Conservation (phyloP, 1,140 invertebrate genomes). For the Wasmannia auropunctata region DNA sequence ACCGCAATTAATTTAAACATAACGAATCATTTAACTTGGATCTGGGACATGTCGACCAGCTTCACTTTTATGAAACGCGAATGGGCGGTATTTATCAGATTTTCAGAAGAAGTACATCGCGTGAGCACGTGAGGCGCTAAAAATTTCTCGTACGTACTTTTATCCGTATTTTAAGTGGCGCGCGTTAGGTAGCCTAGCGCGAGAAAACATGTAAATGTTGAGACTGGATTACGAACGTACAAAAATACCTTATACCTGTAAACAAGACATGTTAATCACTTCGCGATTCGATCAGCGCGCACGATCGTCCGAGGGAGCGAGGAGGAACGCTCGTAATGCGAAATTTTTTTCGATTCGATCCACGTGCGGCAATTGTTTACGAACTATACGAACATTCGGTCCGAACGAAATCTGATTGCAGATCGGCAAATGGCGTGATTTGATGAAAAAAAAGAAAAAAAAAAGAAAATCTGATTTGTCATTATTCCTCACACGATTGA, state of each 20-base stretch:
- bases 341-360: conserved; percentile 33
- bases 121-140: conserved; percentile 53
- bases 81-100: not conserved
- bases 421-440: conserved; percentile 51
- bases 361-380: not conserved
- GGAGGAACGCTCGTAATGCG: not conserved
- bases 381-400: conserved; percentile 18
- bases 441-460: too few relatives aligned
- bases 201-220: conserved; percentile 66
- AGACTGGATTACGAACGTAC: conserved; percentile 79
- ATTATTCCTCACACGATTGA: conserved; percentile 52
- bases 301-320: conserved; percentile 7
- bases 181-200: conserved; percentile 50
- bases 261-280: conserved; percentile 59
- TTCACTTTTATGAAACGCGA: not conserved
- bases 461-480: conserved; percentile 46
- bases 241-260: conserved; percentile 74
- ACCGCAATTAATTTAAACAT: not conserved
- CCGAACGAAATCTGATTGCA: conserved; percentile 17
- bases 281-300: conserved; percentile 36
- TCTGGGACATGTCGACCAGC: not conserved
- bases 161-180: conserved; percentile 52
- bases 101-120: not conserved
- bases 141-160: conserved; percentile 56
- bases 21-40: not conserved